Conservation (phyloP, 2,888 invertebrate genomes). For the Nemotelus nigrinus region DNA sequence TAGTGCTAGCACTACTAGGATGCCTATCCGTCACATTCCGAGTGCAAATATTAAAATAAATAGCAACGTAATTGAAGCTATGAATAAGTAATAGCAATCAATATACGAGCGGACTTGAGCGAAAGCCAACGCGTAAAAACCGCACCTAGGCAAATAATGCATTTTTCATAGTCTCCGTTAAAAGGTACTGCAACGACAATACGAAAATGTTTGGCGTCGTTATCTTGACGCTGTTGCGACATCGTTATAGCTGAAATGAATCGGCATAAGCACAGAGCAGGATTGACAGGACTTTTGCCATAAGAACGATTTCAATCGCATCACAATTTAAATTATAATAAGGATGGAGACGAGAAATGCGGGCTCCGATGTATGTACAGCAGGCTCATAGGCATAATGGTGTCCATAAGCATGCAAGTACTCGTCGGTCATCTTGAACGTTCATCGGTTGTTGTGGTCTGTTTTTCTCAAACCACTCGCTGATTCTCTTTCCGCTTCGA, state of each 20-base stretch:
- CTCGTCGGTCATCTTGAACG: conserved; percentile 48
- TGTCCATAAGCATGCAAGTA: conserved; percentile 15
- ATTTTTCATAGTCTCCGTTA: conserved; percentile 17
- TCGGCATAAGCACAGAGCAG: conserved; percentile 7
- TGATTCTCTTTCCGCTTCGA: too few relatives aligned
- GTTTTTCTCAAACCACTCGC: conserved; percentile 20
- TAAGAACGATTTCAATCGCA: conserved; percentile 34
- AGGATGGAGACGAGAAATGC: conserved; percentile 2
- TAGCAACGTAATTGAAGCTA: conserved; percentile 45
- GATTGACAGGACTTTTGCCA: neutral
- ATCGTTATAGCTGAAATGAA: conserved; percentile 13
- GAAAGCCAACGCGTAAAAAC: neutral
- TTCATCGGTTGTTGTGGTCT: conserved; percentile 48
- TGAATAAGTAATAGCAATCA: conserved; percentile 48
- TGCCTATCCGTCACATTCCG: neutral
- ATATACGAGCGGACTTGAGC: neutral
- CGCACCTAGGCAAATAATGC: conserved; percentile 3
- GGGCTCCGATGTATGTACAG: neutral
- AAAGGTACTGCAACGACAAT: conserved; percentile 20
- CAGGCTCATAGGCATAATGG: conserved; percentile 3
- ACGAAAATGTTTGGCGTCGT: conserved; percentile 43
- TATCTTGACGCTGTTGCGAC: conserved; percentile 37
- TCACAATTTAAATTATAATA: conserved; percentile 41
- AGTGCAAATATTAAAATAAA: conserved; percentile 30
- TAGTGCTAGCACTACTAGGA: too few relatives aligned